Percentiles rank a stretch among this genome's conserved stretches.
phyloP scores from a whole-genome alignment of 2,797 vertebrate genomes.

The Channallabes apus region DNA sequence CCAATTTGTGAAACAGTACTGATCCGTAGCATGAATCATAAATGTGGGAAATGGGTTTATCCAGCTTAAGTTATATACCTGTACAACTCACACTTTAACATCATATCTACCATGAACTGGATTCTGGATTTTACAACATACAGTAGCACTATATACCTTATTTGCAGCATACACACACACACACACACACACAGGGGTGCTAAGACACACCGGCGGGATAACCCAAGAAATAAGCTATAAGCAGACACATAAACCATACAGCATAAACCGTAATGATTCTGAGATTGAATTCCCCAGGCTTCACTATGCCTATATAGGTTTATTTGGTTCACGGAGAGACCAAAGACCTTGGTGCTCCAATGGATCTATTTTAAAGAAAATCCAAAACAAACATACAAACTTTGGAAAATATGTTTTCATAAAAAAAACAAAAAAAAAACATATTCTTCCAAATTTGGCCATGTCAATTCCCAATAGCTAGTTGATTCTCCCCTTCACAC shows the following conservation, averaged over 20 bases:
- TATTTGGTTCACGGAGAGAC: neutral
- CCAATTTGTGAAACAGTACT: no score
- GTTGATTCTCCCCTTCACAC: neutral
- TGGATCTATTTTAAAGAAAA: no score
- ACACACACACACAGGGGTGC: no score
- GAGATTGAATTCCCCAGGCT: neutral
- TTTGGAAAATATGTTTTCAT: neutral
- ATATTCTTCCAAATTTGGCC: neutral
- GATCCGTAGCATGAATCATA: no score
- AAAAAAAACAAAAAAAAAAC: neutral
- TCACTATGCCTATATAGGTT: neutral
- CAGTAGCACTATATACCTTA: neutral
- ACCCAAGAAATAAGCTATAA: neutral
- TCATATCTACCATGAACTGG: neutral
- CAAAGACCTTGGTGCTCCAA: neutral
- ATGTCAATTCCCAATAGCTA: neutral
- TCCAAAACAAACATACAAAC: neutral
- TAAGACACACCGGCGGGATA: neutral
- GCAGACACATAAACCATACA: neutral
- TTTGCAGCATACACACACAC: no score
- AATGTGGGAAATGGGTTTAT: no score
- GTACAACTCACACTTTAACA: neutral
- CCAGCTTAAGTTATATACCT: neutral
- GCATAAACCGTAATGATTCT: neutral
- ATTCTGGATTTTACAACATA: neutral